phyloP scores from a whole-genome alignment of 2,888 invertebrate genomes.

The Pachliopta kotzebuea region DNA sequence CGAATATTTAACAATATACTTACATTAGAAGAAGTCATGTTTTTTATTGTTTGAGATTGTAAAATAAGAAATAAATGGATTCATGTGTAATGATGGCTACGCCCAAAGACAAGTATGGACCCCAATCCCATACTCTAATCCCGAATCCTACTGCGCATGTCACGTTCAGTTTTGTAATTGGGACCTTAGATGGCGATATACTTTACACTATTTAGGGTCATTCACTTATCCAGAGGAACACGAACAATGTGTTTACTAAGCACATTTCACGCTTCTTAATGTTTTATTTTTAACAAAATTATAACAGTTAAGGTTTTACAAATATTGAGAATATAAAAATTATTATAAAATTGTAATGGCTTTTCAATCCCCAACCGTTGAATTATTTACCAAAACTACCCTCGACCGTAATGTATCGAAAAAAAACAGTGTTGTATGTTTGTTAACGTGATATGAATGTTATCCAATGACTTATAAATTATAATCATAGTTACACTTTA shows the following conservation, averaged over 20 bases:
- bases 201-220: slow-evolving; percentile 12
- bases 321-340: neutral
- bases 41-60: too few species aligned
- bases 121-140: slow-evolving; percentile 33
- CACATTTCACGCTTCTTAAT: neutral
- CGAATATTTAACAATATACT: too few species aligned
- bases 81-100: slow-evolving; percentile 5
- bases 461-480: neutral
- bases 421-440: too few species aligned
- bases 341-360: neutral
- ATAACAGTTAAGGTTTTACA: neutral
- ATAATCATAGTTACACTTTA: neutral
- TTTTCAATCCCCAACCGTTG: neutral
- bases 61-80: neutral
- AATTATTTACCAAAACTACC: neutral
- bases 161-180: slow-evolving; percentile 42
- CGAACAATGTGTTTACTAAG: neutral
- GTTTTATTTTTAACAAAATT: too few species aligned
- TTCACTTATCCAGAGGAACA: neutral
- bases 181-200: slow-evolving; percentile 31
- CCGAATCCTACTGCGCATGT: slow-evolving; percentile 58
- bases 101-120: slow-evolving; percentile 16
- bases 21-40: too few species aligned
- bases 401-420: neutral
- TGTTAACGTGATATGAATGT: too few species aligned